Percentiles rank a stretch among this genome's conserved stretches.
These are phyloP conservation scores for Alethe castanea DNA, from an alignment of 2,113 vertebrate genomes.

Conservation along the genomic window DNA sequence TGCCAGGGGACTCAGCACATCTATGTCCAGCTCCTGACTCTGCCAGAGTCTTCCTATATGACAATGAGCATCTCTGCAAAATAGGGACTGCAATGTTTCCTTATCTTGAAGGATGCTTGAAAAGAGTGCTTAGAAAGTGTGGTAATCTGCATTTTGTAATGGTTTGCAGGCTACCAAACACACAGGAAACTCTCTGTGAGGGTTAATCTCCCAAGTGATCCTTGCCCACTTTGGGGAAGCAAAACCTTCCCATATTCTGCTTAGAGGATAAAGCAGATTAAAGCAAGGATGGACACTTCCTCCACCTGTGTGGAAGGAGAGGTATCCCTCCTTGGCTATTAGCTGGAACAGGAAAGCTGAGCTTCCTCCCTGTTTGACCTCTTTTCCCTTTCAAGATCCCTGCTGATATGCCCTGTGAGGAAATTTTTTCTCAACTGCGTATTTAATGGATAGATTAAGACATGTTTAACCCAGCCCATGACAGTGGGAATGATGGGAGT, in stretches of 20 bases:
- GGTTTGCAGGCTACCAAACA: not conserved
- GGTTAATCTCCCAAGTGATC: not conserved
- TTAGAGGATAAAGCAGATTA: conserved; percentile 27
- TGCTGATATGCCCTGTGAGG: conserved; percentile 23
- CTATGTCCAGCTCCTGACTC: not conserved
- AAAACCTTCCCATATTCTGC: not conserved
- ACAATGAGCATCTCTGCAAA: not conserved
- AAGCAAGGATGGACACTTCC: not conserved
- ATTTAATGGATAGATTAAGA: conserved; percentile 33
- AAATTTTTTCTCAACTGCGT: conserved; percentile 16
- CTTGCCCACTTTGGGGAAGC: not conserved
- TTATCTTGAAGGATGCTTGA: not conserved
- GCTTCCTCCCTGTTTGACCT: conserved; percentile 32
- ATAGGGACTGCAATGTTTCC: not conserved
- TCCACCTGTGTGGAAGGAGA: conserved; percentile 33
- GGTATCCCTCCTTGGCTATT: conserved; percentile 22
- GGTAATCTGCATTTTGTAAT: not conserved
- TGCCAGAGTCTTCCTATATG: not conserved
- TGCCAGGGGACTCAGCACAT: accelerated
- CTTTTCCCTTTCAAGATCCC: conserved; percentile 6
- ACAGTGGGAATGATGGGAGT: conserved; percentile 1
- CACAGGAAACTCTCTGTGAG: not conserved
- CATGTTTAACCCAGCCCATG: not conserved
- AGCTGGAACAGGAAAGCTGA: conserved; percentile 3
- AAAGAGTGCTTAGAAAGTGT: not conserved